Evolutionary conservation across 2,888 invertebrate genomes (phyloP).

Genomic region (Chalcosyrphus nemorum): DNA sequence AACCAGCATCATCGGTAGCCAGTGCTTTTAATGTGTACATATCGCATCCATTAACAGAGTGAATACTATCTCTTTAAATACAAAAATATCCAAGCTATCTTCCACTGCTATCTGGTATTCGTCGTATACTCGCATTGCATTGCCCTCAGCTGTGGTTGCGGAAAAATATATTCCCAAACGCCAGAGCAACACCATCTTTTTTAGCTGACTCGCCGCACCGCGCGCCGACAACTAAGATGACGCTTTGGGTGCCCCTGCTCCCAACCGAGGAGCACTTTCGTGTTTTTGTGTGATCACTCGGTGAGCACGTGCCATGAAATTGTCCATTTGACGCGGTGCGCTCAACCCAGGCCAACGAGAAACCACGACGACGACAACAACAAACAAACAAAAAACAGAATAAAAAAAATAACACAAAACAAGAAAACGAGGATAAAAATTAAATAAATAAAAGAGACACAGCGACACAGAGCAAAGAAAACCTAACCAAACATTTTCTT

Average conservation of each 20-base stretch:
- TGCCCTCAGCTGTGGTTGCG: slow-evolving; percentile 39
- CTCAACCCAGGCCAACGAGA: slow-evolving; percentile 51
- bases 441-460: slow-evolving; percentile 26
- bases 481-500: slow-evolving; percentile 31
- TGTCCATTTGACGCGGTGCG: slow-evolving; percentile 66
- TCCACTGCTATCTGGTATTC: slow-evolving; percentile 1
- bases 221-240: not conserved
- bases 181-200: slow-evolving; percentile 17
- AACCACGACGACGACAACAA: not conserved
- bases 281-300: slow-evolving; percentile 76
- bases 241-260: not conserved
- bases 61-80: slow-evolving; percentile 1
- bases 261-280: slow-evolving; percentile 28
- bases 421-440: slow-evolving; percentile 10
- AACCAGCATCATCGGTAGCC: not conserved
- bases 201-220: not conserved
- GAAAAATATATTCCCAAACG: slow-evolving; percentile 23
- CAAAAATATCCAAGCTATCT: slow-evolving; percentile 7
- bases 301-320: slow-evolving; percentile 76
- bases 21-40: slow-evolving; percentile 19
- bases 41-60: slow-evolving; percentile 34
- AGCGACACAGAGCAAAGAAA: slow-evolving; percentile 32
- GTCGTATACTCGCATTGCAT: slow-evolving; percentile 43
- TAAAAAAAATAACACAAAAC: slow-evolving; percentile 10
- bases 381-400: slow-evolving; percentile 35